Base-by-base conservation (phyloP, 1,140 invertebrate genomes). In the Zaprionus gabonicus region DNA sequence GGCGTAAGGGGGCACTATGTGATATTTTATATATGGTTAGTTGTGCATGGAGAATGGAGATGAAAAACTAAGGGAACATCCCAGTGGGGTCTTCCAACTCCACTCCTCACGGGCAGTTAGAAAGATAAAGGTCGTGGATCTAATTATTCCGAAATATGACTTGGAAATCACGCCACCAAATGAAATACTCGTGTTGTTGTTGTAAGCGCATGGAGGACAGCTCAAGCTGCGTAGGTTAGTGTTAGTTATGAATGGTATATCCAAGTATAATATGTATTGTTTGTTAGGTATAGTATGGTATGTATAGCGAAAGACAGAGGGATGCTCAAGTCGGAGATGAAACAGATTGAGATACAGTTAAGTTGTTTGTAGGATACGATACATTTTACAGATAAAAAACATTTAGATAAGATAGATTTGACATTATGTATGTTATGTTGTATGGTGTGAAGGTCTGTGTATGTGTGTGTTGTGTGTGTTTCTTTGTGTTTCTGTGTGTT, bases 311-410 rank as follows among this genome's bases (percentile, higher is more conserved):
- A 28, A 59, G 36, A 41, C n/a, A 71, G 58, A 41, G 20, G 58
- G 49, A 63, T 74, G 66, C 57, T 69, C 57, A 63, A 56, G 46
- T 69, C n/a, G 65, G 9, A 34, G 56, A 56, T 38, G 58, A 69
- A 51, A 72, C 49, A 56, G 56, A 62, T 49, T 53, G 67, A 49
- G 20, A 13, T 66, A 38, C 34, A 34, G 17, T 41, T 34, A 15
- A 38, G 20, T 63, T 36, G 41, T 74, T 57, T 72, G 69, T 68
- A 55, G 34, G 63, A 77, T 68, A 68, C 38, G 25, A 51, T 77
- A 86, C 82, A 85, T 80, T 85, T 82, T 79, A 86, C 82, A 86
- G 72, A 80, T 86, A 87, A 90, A 58, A 88, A 88, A 88, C 85
- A 88, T 84, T 88, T 82, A 88, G 76, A 85, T 71, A 69, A 70